These are phyloP conservation scores for Pantelozetes paolii DNA, from an alignment of 2,888 invertebrate species.

Conservation along the genomic window DNA sequence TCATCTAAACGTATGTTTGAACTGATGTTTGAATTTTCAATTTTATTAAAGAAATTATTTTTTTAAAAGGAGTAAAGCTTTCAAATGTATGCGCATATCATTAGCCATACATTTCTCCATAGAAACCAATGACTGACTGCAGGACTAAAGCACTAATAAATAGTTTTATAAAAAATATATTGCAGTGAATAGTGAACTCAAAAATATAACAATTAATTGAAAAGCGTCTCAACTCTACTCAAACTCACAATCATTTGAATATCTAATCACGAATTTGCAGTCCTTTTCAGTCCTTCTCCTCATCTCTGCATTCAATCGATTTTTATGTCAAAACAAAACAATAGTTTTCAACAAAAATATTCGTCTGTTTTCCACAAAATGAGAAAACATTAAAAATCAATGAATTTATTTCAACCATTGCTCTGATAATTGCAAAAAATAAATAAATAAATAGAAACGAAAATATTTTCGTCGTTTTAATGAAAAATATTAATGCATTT, in stretches of 20 bases:
- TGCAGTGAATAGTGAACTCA: slow-evolving; percentile 18
- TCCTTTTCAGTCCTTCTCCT: neutral
- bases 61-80: neutral
- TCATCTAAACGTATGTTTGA: neutral
- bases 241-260: slow-evolving; percentile 24
- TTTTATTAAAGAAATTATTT: neutral
- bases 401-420: neutral
- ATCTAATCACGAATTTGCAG: slow-evolving; percentile 16
- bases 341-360: neutral
- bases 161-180: neutral
- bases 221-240: slow-evolving; percentile 6
- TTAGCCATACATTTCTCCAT: slow-evolving; percentile 7
- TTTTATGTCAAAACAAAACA: neutral
- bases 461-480: too few relatives aligned
- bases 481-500: neutral
- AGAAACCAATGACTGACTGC: slow-evolving; percentile 7
- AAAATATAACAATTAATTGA: slow-evolving; percentile 9
- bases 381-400: neutral
- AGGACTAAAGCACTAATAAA: neutral
- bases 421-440: neutral
- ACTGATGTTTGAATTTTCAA: neutral
- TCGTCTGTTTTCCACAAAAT: neutral
- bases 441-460: neutral
- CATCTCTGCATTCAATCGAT: neutral
- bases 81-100: slow-evolving; percentile 9